Base-by-base conservation (phyloP, 2,888 invertebrate species). In the Apotomis capreana region DNA sequence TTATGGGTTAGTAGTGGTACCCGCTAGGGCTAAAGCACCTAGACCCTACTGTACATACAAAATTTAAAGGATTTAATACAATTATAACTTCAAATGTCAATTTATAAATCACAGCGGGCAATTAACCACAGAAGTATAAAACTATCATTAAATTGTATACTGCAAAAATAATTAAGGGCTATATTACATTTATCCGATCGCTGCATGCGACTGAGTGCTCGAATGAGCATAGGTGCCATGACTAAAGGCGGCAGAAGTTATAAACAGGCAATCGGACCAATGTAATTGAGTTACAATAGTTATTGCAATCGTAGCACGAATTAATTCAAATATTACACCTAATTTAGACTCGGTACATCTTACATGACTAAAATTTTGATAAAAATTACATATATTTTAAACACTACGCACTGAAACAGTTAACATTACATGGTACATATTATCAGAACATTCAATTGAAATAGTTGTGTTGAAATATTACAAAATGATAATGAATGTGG, bases 61-160 rank as follows among this genome's bases (percentile, higher is more conserved):
- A 52, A 36, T 36, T 62, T 49, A 36, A 51, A 9, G 8, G 26
- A 15, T 37, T n/a, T n/a, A 13, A 26, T 26, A 26, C 26, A 26
- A 26, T 13, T 52, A 51, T n/a, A 62, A 8, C 26, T 12, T 36
- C 62, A 51, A n/a, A 52, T 51, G 44, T 51, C 36, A 9, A 62
- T 62, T 51, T 36, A 12, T 37, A 40, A 58, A 37, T 40, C 37
- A 40, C 40, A 58, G 58, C 12, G n/a, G 37, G 58, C 58, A 58
- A 37, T 58, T 40, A 44, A 8, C 9, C 10, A 44, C 13, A 13
- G 13, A 52, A 9, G 13, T 26, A 51, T 12, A 36, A 61, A 36
- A 49, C 46, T n/a, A 62, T 49, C n/a, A 36, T 49, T n/a, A 37
- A 36, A 13, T 46, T 49, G 26, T 49, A 37, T 36, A 58, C 5